These are phyloP conservation scores for Aphrocallistes beatrix DNA, from an alignment of 37 sponge, comb jelly and placozoan species.

Conservation along the genomic window DNA sequence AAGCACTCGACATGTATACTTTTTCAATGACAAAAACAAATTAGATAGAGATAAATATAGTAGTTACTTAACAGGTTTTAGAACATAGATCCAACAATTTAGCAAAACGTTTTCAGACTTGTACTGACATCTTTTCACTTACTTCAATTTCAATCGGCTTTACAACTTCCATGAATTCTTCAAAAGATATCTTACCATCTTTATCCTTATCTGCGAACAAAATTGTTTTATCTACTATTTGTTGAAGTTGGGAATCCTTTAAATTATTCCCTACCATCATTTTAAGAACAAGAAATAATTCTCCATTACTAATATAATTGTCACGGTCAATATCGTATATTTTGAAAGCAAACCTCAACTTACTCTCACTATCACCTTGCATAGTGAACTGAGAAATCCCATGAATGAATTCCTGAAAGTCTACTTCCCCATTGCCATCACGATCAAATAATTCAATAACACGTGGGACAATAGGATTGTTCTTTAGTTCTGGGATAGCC, in stretches of 20 bases:
- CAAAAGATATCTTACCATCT: slow-evolving; percentile 96
- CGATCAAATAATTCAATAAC: slow-evolving; percentile 94
- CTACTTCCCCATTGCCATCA: slow-evolving; percentile 95
- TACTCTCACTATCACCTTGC: slow-evolving; percentile 79
- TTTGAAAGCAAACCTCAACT: slow-evolving; percentile 88
- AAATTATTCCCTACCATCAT: slow-evolving; percentile 99
- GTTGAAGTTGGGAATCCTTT: slow-evolving; percentile 95
- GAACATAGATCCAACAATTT: too few relatives aligned
- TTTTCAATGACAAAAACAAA: too few relatives aligned
- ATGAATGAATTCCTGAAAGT: slow-evolving; percentile 96
- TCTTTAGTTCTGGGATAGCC: slow-evolving; percentile 89
- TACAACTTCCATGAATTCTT: slow-evolving; percentile 77
- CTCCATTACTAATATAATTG: slow-evolving; percentile 95
- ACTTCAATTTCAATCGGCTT: slow-evolving; percentile 19
- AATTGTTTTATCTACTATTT: slow-evolving; percentile 99
- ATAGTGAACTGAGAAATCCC: slow-evolving; percentile 94
- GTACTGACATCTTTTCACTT: background rate
- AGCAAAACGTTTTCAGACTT: too few relatives aligned
- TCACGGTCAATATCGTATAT: slow-evolving; percentile 98
- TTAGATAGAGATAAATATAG: too few relatives aligned
- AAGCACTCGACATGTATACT: too few relatives aligned
- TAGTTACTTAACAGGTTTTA: too few relatives aligned
- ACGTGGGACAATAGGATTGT: slow-evolving; percentile 91
- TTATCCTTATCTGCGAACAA: slow-evolving; percentile 91
- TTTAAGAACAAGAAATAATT: slow-evolving; percentile 93